These are phyloP conservation scores for Subanguina moxae DNA, from an alignment of 1,140 invertebrate species.

Conservation along the genomic window DNA sequence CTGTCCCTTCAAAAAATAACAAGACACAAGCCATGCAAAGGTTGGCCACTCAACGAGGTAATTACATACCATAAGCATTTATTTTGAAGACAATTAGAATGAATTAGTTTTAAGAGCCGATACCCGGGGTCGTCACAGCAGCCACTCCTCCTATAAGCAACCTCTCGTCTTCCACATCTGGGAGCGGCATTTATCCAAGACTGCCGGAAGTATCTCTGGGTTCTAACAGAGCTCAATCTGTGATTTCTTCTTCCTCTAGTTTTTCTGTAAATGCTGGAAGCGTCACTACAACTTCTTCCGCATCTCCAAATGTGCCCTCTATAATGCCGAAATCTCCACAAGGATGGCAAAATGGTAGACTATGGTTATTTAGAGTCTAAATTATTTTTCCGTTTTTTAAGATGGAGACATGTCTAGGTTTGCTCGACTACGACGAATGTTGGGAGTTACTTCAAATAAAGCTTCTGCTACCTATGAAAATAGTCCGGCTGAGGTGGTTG, in stretches of 20 bases:
- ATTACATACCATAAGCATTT: background rate
- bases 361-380: background rate
- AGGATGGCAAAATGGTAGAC: background rate
- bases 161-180: background rate
- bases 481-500: conserved; percentile 8
- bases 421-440: conserved; percentile 42
- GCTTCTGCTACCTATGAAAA: background rate
- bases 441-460: conserved; percentile 13
- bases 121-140: conserved; percentile 19
- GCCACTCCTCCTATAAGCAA: background rate
- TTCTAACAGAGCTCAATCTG: background rate
- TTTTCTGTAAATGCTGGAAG: background rate
- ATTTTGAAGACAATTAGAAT: no score
- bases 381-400: conserved; percentile 9
- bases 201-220: conserved; percentile 31
- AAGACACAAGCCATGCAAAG: conserved; percentile 50
- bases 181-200: conserved; percentile 35
- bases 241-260: conserved; percentile 7
- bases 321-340: conserved; percentile 11
- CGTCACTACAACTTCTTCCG: background rate
- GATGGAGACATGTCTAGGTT: conserved; percentile 43
- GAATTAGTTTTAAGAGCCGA: no score
- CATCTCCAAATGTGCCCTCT: background rate
- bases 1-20: conserved; percentile 42
- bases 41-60: conserved; percentile 47